Evolutionary conservation across 2,888 invertebrate genomes (phyloP), one percentile per base, ranked within the genome.

Genomic region (Hylaea fasciaria): DNA sequence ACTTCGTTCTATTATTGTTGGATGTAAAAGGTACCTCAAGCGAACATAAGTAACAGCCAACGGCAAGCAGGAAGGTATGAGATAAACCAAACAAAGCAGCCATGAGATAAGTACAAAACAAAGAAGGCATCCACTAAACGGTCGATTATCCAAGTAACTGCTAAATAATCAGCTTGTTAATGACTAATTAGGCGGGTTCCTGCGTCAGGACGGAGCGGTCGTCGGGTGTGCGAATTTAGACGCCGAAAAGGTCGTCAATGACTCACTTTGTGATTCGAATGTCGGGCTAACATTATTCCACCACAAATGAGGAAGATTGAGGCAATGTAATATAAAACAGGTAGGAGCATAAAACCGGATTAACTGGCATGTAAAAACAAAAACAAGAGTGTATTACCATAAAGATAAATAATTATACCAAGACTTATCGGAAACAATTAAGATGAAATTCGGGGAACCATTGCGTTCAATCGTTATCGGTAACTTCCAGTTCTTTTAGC

Each of bases 171-270:
- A 39, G 59, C 49, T 56, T 49, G 52, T 53, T 53, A 57, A 64
- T 59, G 75, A 77, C 76, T 78, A 84, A 84, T 84, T 81, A 80
- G 74, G 61, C 63, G 57, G 68, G 70, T 53, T 72, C 70, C 75
- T 68, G 76, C 66, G 69, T 65, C 60, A 64, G 67, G 63, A 64
- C 54, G 65, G 57, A 41, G 66, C 77, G 86, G 83, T 85, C 86
- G 85, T 85, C 86, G 83, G 82, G 82, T 78, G 82, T 74, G 86
- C 87, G 77, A 89, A 91, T 86, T 89, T 89, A 90, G 88, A 85
- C 71, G 74, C 81, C 65, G 80, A 75, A 89, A 89, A 89, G 88
- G 86, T 87, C 87, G 83, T 55, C 67, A 65, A 73, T 89, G 89
- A 90, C 72, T 90, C 89, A 89, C 68, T 58, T 73, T 73, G 77